Base-by-base conservation (phyloP, 2,888 invertebrate genomes). In the Nephrotoma guestfalica region DNA sequence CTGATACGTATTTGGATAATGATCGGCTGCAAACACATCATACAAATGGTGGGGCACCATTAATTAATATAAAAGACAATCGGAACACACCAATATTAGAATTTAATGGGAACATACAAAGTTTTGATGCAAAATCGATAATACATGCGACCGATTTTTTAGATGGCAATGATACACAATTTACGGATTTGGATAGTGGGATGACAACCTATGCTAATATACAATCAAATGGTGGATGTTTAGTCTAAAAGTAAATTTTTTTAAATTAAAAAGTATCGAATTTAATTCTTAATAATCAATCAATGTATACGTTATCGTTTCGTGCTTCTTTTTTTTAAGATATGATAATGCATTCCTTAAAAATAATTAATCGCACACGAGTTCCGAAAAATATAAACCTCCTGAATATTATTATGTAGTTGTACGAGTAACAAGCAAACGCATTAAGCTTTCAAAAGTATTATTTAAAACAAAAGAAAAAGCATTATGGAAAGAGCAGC, bases 161-260 rank as follows among this genome's bases (percentile, higher is more conserved):
- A 40, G 89, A 89, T 83, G 88, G 87, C 40, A 90, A 90, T n/a
- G 90, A 89, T 11, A 89, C 89, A n/a, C 91, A 91, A 83, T 91
- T 90, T 85, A 91, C 91, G 4, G 91, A 91, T 88, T 88, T 91
- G 88, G 91, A 91, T 86, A 90, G 91, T 51, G 90, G 91, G 30
- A 89, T 90, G 51, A 89, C 91, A 15, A 90, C 91, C 41, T 91
- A 91, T 87, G 88, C 88, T 41, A 89, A 89, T 86, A 90, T 91
- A 88, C 43, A 43, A 85, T 89, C 91, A 85, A 91, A 91, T 87
- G 90, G 90, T 85, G 90, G 91, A 47, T 91, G 91, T 88, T 89
- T 91, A 88, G 91, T 91, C 89, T 91, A 90, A 90, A 88, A 89
- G 88, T 86, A 83, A 89, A 89, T 87, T 88, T 87, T 88, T 87